These are phyloP conservation scores for Meganola albula DNA, from an alignment of 2,888 invertebrate species.

Conservation along the genomic window DNA sequence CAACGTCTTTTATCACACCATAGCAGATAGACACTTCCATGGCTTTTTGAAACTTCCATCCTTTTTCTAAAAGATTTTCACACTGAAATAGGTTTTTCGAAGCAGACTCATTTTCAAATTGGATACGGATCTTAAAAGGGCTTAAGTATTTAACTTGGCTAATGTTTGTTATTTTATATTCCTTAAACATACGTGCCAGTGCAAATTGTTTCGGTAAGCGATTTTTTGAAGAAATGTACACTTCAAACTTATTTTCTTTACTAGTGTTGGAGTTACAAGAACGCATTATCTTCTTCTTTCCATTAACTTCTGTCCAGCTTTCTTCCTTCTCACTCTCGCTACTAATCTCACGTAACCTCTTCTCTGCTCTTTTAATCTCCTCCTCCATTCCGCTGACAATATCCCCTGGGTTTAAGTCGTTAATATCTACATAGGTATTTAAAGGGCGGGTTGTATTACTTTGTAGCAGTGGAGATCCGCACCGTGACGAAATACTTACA, in stretches of 20 bases:
- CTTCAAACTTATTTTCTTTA: background rate
- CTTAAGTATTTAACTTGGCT: background rate
- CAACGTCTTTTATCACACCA: background rate
- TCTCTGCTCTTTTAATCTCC: background rate
- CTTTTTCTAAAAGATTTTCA: background rate
- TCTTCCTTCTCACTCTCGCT: background rate
- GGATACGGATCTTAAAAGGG: background rate
- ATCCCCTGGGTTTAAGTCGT: no score
- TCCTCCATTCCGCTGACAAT: background rate
- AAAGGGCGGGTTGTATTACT: no score
- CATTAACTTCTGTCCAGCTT: background rate
- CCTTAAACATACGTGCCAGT: background rate
- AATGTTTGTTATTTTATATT: background rate
- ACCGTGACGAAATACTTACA: no score
- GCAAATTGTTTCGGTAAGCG: background rate
- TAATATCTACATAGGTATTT: no score
- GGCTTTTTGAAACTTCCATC: background rate
- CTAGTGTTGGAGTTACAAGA: no score
- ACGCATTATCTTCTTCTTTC: background rate
- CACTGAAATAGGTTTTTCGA: background rate
- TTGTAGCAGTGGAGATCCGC: no score
- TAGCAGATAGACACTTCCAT: background rate
- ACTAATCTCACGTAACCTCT: slow-evolving; percentile 1
- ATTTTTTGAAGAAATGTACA: background rate
- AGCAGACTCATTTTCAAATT: background rate